Evolutionary conservation across 2,797 vertebrate species (phyloP), one percentile per base, ranked within the genome.

Genomic region (Gambelia wislizenii): DNA sequence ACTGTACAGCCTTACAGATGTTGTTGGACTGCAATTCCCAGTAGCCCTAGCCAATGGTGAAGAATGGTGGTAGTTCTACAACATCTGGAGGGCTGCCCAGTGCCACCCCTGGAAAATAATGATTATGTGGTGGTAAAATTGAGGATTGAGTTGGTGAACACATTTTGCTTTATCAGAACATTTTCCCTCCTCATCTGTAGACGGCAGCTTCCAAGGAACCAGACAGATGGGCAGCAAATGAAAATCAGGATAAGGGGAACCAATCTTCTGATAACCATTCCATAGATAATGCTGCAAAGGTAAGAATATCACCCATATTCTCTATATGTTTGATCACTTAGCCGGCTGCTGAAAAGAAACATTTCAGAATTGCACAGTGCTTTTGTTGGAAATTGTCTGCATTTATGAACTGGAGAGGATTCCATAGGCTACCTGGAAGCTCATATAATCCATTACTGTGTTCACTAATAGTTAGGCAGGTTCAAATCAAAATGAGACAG

Each of bases 231-330:
- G 70, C 27, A 91, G 91, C 92, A 49, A 7, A 33, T 85, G 89
- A 64, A 89, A 92, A 96, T 81, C 76, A 59, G 61, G 93, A 92
- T 39, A 96, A 96, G 85, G 95, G 95, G 80, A 96, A 94, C 67
- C 81, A 61, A 1, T 82, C 67, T 94, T 94, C 88, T 79, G 95
- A 96, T 93, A 95, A 91, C 88, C 91, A 90, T 72, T 80, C 83
- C 75, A 91, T 69, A 80, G 94, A 96, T 22, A 22, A 85, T 67
- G 96, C 95, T 87, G 91, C 87, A 91, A 96, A 93, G 95, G 96
- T 97, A 96, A 90, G 94, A 88, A 30, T 44, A 78, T 3, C 18
- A 64, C 2, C 42, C 72, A 20, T 91, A 77, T 91, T 67, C n/a
- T 47, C 36, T 8, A 14, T 75, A 30, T 75, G 22, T 42, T 0